A percentile compares a stretch with the other conserved stretches of the same genome.
Evolutionary conservation across 1,140 invertebrate genomes (phyloP).

Genomic region (Nomia melanderi): DNA sequence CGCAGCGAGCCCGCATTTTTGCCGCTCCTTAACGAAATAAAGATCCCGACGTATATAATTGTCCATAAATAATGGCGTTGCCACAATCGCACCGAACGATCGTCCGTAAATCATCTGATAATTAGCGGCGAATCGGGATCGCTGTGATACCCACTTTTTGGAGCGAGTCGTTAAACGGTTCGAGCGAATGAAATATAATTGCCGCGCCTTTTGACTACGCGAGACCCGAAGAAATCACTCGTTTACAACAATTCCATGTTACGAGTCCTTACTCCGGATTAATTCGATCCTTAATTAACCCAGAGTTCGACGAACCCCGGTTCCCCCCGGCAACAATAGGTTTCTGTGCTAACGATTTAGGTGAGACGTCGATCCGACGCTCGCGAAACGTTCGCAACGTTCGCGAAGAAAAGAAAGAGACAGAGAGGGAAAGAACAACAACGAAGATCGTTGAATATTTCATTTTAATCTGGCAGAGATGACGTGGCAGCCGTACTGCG

Average conservation of each 20-base stretch:
- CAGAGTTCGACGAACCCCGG: too few relatives aligned
- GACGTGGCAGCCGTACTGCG: not conserved
- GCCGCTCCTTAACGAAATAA: slow-evolving; percentile 35
- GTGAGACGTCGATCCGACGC: too few relatives aligned
- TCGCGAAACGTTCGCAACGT: too few relatives aligned
- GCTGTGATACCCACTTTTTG: too few relatives aligned
- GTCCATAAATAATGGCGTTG: slow-evolving; percentile 21
- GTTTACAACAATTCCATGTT: too few relatives aligned
- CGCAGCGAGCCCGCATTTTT: not conserved
- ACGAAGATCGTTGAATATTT: not conserved
- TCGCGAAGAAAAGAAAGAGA: too few relatives aligned
- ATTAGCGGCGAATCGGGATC: slow-evolving; percentile 5
- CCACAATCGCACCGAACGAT: not conserved
- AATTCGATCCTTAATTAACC: too few relatives aligned
- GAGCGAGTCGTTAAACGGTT: not conserved
- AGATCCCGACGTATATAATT: slow-evolving; percentile 21
- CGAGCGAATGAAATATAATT: slow-evolving; percentile 7
- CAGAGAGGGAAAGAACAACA: too few relatives aligned
- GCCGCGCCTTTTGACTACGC: not conserved
- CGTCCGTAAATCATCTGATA: not conserved
- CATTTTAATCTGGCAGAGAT: not conserved
- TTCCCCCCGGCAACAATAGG: too few relatives aligned
- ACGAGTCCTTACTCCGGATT: too few relatives aligned
- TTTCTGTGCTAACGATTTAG: too few relatives aligned
- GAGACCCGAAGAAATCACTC: too few relatives aligned